These are phyloP conservation scores for Tapera naevia DNA, from an alignment of 2,797 vertebrate species.

Conservation along the genomic window DNA sequence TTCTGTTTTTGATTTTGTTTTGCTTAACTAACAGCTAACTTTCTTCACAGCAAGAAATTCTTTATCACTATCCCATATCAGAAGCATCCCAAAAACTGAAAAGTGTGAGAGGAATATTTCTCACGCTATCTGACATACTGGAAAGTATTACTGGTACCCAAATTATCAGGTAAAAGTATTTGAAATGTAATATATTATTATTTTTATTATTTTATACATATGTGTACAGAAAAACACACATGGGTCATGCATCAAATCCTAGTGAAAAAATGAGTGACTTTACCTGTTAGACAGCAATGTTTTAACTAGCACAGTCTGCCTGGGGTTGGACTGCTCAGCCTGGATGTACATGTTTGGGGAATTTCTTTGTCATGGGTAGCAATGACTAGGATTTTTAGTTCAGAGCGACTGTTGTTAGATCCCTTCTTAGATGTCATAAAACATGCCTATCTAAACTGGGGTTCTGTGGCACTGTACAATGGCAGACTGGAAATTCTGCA, in stretches of 20 bases:
- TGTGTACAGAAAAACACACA: neutral
- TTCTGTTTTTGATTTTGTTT: neutral
- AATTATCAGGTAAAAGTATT: constrained; percentile 86
- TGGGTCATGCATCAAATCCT: neutral
- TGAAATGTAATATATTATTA: neutral
- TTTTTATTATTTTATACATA: neutral
- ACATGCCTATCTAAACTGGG: neutral
- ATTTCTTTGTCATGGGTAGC: neutral
- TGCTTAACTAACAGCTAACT: constrained; percentile 36
- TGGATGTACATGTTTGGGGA: neutral
- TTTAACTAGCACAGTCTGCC: neutral
- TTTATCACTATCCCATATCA: constrained; percentile 91
- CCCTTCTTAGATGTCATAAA: neutral
- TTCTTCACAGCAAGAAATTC: constrained; percentile 88
- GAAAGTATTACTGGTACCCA: constrained; percentile 89
- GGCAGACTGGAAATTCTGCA: neutral
- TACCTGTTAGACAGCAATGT: neutral
- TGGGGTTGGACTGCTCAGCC: neutral
- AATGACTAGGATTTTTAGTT: neutral
- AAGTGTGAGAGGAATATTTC: constrained; percentile 92
- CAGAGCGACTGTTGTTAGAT: neutral
- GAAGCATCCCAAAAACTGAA: constrained; percentile 91
- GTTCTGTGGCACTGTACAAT: neutral
- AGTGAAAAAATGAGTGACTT: neutral
- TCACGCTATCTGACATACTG: constrained; percentile 95